phyloP scores from a whole-genome alignment of 2,888 invertebrate genomes.

The Luffia ferchaultella region DNA sequence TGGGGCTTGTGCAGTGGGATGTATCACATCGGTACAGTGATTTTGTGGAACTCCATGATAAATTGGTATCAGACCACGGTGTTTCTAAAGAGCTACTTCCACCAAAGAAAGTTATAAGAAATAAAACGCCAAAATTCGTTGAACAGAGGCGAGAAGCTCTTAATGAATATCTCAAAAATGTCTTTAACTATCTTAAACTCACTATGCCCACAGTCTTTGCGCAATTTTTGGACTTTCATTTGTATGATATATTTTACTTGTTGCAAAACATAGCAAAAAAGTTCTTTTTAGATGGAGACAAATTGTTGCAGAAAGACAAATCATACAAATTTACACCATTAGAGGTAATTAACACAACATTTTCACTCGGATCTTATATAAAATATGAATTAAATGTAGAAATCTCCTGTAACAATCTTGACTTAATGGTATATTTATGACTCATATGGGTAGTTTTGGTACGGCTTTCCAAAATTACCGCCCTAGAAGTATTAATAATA shows the following conservation, averaged over 20 bases:
- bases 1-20: slow-evolving; percentile 81
- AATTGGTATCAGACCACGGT: slow-evolving; percentile 81
- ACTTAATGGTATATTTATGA: too few relatives aligned
- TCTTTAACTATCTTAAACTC: slow-evolving; percentile 78
- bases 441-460: too few relatives aligned
- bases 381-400: too few relatives aligned
- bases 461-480: too few relatives aligned
- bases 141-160: slow-evolving; percentile 83
- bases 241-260: slow-evolving; percentile 90
- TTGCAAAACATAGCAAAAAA: slow-evolving; percentile 83
- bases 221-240: slow-evolving; percentile 86
- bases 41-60: slow-evolving; percentile 87
- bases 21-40: slow-evolving; percentile 89
- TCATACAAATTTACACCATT: slow-evolving; percentile 78
- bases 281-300: slow-evolving; percentile 79
- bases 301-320: slow-evolving; percentile 67
- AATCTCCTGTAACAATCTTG: too few relatives aligned
- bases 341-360: slow-evolving; percentile 71
- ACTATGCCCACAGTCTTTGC: slow-evolving; percentile 84
- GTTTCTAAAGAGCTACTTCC: slow-evolving; percentile 87
- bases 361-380: too few relatives aligned
- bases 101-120: slow-evolving; percentile 92
- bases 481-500: too few relatives aligned
- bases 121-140: slow-evolving; percentile 87
- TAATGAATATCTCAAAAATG: slow-evolving; percentile 80